These are phyloP conservation scores for Myrmophylax atrothorax DNA, from an alignment of 2,113 vertebrate genomes.

Conservation along the genomic window DNA sequence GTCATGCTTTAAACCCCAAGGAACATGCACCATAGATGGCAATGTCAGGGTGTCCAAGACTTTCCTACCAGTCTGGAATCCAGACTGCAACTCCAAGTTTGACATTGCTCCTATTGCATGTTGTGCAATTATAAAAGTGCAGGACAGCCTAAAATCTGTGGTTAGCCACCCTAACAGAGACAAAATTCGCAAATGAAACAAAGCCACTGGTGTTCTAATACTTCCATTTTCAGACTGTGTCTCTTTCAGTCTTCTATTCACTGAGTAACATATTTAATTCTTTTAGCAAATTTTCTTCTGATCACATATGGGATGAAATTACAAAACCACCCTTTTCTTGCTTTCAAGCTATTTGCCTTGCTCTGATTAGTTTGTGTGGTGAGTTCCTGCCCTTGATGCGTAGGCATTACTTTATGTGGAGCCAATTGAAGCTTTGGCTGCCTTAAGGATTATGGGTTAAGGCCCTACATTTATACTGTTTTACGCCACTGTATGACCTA, in stretches of 20 bases:
- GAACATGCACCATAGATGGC: background rate
- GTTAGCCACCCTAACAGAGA: background rate
- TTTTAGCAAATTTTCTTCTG: background rate
- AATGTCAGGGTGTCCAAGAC: background rate
- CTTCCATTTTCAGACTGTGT: background rate
- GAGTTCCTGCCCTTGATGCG: background rate
- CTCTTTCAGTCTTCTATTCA: background rate
- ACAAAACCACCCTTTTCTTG: background rate
- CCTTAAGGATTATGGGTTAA: constrained; percentile 42
- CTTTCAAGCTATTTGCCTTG: background rate
- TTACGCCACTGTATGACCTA: constrained; percentile 52
- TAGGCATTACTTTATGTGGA: background rate
- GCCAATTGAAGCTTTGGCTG: constrained; percentile 4
- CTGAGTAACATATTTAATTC: background rate
- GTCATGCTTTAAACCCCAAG: background rate
- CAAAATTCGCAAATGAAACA: background rate
- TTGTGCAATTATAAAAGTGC: background rate
- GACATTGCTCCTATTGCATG: background rate
- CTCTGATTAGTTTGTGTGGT: background rate
- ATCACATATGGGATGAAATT: background rate
- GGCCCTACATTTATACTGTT: background rate
- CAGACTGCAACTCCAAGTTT: background rate
- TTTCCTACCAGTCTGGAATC: background rate
- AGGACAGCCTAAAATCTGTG: background rate
- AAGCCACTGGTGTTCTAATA: background rate